Percentiles rank a stretch among this genome's conserved stretches.
Conservation (phyloP, 2,113 vertebrate genomes). For the Sander lucioperca region DNA sequence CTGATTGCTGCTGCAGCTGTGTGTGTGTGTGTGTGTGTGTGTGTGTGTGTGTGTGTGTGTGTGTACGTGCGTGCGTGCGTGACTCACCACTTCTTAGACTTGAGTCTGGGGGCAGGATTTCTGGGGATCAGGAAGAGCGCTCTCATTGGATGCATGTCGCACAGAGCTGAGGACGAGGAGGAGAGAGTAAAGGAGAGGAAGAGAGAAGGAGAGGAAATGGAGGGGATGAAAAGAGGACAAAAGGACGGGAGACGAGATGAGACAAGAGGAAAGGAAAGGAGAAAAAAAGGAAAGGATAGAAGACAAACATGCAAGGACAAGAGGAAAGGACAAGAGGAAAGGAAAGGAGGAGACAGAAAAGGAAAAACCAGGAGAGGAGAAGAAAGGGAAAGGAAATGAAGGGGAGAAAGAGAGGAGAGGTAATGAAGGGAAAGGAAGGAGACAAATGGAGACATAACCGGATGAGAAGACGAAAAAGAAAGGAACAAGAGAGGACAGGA, state of each 20-base stretch:
- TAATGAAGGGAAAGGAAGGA: neutral
- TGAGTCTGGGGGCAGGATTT: slow-evolving; percentile 96
- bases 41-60: slow-evolving; percentile 5
- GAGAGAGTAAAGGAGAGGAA: neutral
- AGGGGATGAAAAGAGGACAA: neutral
- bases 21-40: neutral
- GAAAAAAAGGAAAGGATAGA: neutral
- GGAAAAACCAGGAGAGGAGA: neutral
- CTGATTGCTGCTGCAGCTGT: too few relatives aligned
- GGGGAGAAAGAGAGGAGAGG: neutral
- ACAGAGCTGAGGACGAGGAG: slow-evolving; percentile 89
- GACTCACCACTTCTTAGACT: slow-evolving; percentile 99
- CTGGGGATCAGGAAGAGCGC: slow-evolving; percentile 98
- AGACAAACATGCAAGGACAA: neutral
- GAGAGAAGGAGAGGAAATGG: neutral
- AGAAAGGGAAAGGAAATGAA: neutral
- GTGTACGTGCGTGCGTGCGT: neutral
- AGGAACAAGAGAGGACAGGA: neutral
- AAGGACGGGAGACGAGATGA: neutral
- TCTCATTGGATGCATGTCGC: slow-evolving; percentile 99
- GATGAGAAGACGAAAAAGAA: neutral
- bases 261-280: neutral
- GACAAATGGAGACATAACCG: too few relatives aligned
- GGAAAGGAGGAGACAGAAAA: neutral
- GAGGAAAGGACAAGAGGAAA: neutral